phyloP scores from a whole-genome alignment of 2,888 invertebrate species.

The Myopa tessellatipennis region DNA sequence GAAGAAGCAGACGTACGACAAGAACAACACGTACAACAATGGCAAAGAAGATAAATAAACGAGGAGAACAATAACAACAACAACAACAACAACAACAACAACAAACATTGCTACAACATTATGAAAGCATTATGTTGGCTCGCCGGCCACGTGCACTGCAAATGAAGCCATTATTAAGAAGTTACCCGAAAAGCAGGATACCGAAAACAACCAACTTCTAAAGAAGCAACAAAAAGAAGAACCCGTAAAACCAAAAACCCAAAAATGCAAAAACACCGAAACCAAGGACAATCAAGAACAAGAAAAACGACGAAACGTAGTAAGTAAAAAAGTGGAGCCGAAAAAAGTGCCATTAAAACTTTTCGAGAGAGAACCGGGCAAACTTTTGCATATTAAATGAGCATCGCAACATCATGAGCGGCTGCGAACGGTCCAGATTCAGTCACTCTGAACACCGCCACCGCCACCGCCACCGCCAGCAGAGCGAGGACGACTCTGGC shows the following conservation, averaged over 20 bases:
- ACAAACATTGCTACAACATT: conserved; percentile 7
- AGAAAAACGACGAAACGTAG: background rate
- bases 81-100: no score
- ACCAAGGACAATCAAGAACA: background rate
- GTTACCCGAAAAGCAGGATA: background rate
- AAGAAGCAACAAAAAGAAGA: background rate
- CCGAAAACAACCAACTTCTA: background rate
- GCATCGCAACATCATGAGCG: background rate
- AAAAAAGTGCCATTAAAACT: conserved; percentile 12
- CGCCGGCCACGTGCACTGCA: conserved; percentile 12
- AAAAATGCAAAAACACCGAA: background rate
- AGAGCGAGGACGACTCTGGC: background rate
- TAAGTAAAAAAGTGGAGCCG: background rate
- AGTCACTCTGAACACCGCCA: background rate
- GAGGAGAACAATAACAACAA: no score
- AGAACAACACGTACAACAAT: no score
- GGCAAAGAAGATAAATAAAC: no score
- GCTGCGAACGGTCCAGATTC: background rate
- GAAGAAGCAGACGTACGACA: no score
- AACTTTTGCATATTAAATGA: conserved; percentile 35
- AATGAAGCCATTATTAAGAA: conserved; percentile 36
- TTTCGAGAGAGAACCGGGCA: background rate
- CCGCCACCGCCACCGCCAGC: background rate
- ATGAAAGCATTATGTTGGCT: conserved; percentile 25
- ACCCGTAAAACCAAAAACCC: background rate